phyloP scores from a whole-genome alignment of 2,888 invertebrate genomes.

The Eupithecia vulgata region DNA sequence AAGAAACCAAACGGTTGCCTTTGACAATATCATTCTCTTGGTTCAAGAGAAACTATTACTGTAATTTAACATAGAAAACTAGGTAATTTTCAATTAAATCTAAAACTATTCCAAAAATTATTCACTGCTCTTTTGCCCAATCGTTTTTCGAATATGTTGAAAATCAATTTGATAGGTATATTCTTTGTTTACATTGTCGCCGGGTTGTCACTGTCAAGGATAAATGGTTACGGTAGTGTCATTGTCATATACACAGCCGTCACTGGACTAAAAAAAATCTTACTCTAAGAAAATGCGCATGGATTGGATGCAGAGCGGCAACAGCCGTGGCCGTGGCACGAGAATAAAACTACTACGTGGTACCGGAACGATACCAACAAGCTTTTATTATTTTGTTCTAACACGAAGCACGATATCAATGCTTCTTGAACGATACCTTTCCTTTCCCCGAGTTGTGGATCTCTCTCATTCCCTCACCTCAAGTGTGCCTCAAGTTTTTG shows the following conservation, averaged over 20 bases:
- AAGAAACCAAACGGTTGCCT: conserved; percentile 84
- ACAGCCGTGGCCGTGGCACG: too few relatives aligned
- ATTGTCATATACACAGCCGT: background rate
- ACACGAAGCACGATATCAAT: too few relatives aligned
- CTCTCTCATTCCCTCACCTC: too few relatives aligned
- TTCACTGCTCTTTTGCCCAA: conserved; percentile 5
- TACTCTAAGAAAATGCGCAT: too few relatives aligned
- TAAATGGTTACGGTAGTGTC: background rate
- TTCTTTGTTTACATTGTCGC: conserved; percentile 5
- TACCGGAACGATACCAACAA: too few relatives aligned
- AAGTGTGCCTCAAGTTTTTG: too few relatives aligned
- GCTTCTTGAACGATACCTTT: too few relatives aligned
- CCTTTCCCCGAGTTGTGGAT: too few relatives aligned
- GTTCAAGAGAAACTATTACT: conserved; percentile 28
- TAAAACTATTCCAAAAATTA: conserved; percentile 26
- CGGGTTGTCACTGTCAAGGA: conserved; percentile 2
- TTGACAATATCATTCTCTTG: conserved; percentile 85
- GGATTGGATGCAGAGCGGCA: too few relatives aligned
- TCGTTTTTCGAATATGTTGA: conserved; percentile 6
- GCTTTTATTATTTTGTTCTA: too few relatives aligned
- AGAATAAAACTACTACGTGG: too few relatives aligned
- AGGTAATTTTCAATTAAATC: conserved; percentile 24
- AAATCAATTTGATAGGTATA: background rate
- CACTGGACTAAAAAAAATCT: too few relatives aligned
- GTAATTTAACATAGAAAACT: conserved; percentile 32